Evolutionary conservation across 2,888 invertebrate genomes (phyloP), one percentile per base, ranked within the genome.

Genomic region (Caenorhabditis imperialis): DNA sequence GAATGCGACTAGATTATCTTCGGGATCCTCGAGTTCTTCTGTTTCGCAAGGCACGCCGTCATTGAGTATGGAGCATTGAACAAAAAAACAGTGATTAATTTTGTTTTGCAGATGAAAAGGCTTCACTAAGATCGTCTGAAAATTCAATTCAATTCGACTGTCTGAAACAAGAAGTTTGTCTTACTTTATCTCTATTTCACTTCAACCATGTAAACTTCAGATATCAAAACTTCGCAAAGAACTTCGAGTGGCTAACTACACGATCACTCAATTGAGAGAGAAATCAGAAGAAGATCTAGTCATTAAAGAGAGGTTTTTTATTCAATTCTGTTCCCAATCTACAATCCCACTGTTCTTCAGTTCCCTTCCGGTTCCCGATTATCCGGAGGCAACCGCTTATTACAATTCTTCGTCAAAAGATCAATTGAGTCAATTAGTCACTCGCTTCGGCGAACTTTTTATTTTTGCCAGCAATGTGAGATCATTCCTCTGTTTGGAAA

Each of bases 381-480:
- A 81, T 50, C 81, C 81, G 40, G 78, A 81, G 38, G 83, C 83
- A 0, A 72, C 81, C n/a, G 58, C 75, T 20, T 81, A 76, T 61
- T 83, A 83, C 58, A 79, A 78, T n/a, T 72, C 74, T 7, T 69
- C 80, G 1, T 65, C 80, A 16, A 77, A 73, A 63, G 78, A 79
- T 44, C 71, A 80, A 37, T 50, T 78, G 14, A 65, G 65, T 42
- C 58, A 53, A 40, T 45, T 79, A 44, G 70, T 75, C 42, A 61
- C 54, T 35, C 48, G 75, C 35, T 74, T 79, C 42, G 61, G 65
- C 7, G 63, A 69, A 40, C 63, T 79, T 37, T 76, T 74, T 55
- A 70, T 77, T 40, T 76, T 62, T 42, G 65, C 76, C 3, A 76
- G 67, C 60, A 72, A 76, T 33, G 67, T 75, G 6, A 23, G 6